Evolutionary conservation across 2,888 invertebrate genomes (phyloP).

Genomic region (Eupithecia abbreviata): DNA sequence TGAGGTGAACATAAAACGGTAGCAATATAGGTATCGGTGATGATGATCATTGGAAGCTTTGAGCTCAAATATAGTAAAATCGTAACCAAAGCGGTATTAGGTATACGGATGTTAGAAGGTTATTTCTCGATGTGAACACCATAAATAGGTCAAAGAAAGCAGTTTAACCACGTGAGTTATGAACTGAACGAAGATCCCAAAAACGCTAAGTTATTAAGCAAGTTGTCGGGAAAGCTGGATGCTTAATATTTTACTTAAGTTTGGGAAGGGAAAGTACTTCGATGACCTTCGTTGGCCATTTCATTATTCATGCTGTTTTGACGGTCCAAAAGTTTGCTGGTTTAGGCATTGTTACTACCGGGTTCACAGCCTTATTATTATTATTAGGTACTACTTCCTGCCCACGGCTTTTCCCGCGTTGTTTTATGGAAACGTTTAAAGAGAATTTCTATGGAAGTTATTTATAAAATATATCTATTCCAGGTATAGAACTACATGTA

Average conservation of each 20-base stretch:
- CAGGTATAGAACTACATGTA: too few species aligned
- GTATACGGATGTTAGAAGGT: not conserved
- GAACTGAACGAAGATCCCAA: conserved; percentile 49
- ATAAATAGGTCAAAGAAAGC: not conserved
- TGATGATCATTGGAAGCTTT: not conserved
- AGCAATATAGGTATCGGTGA: not conserved
- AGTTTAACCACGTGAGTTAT: conserved; percentile 38
- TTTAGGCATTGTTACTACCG: conserved; percentile 2
- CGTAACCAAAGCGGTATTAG: not conserved
- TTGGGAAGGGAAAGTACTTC: conserved; percentile 49
- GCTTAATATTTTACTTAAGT: conserved; percentile 64
- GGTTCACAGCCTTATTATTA: not conserved
- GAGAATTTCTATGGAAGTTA: too few species aligned
- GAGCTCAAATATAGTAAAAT: not conserved
- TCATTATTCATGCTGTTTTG: conserved; percentile 69
- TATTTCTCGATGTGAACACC: not conserved
- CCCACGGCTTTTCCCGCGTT: too few species aligned
- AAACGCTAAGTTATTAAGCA: conserved; percentile 50
- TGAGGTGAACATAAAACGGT: not conserved
- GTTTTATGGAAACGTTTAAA: too few species aligned
- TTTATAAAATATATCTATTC: too few species aligned
- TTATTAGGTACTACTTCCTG: not conserved
- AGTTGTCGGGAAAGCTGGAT: conserved; percentile 51
- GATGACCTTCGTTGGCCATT: conserved; percentile 47
- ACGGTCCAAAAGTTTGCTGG: conserved; percentile 57